Base-by-base conservation (phyloP, 2,113 vertebrate species). In the Benthochromis sp. region DNA sequence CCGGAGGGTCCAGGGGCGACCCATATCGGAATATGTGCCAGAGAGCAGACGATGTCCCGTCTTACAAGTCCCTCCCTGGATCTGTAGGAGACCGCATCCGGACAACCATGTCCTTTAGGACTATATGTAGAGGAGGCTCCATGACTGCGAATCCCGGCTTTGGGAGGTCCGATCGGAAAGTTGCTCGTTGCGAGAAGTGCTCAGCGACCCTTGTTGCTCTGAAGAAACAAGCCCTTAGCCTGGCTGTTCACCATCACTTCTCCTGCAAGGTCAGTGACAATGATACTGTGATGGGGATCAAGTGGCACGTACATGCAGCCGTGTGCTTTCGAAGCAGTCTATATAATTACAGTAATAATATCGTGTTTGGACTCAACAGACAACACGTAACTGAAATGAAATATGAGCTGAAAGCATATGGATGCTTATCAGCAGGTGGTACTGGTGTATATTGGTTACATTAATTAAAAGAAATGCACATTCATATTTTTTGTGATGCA, bases 171-270 rank as follows among this genome's bases (percentile, higher is more conserved):
- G 97, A 97, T n/a, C 94, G 97, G 86, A 97, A 97, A 90, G 96
- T 96, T 93, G 97, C 97, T 61, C 88, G 92, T 93, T 99, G 98
- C 89, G 98, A 98, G 91, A 98, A 97, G 93, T 99, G 98, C 95
- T 97, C 95, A 24, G 97, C 97, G 90, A 97, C 97, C 94, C 97
- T 99, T 90, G 97, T 97, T 90, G 97, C 97, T 94, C 97, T 99
- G 82, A 99, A 98, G 96, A 97, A 98, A 86, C 97, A 99, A 91
- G 98, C 98, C 0, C 96, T 98, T 81, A 97, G 97, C 78, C 96
- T 98, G 82, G 96, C 98, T 17, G 96, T 98, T 29, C 98, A 98
- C 12, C 97, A 97, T 66, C 97, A 97, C 69, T 96, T 96, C 94
- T 95, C 97, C 47, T 96, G 95, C 96, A 97, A 98, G 98, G 98